Percentiles rank a stretch among this genome's conserved stretches.
Evolutionary conservation across 2,888 invertebrate genomes (phyloP).

Genomic region (Dasypogon diadema): DNA sequence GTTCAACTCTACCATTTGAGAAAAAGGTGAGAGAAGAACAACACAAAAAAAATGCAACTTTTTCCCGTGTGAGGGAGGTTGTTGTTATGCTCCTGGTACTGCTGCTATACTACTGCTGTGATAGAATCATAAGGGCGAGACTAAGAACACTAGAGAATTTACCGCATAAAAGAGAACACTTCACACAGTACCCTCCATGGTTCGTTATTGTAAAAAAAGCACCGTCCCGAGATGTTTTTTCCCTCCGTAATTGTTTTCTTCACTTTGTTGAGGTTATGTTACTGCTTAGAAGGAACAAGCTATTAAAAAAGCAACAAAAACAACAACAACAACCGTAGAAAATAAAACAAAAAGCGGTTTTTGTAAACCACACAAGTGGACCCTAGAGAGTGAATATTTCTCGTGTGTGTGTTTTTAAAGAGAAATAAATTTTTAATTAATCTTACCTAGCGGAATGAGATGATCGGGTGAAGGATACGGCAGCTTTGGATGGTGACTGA

Average conservation of each 20-base stretch:
- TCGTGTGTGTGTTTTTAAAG: background rate
- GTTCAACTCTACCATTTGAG: no score
- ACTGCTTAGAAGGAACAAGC: background rate
- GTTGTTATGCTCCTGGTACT: background rate
- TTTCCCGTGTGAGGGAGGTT: background rate
- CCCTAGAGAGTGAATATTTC: background rate
- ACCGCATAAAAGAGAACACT: constrained; percentile 4
- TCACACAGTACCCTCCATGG: background rate
- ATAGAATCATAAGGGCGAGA: background rate
- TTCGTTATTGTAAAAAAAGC: background rate
- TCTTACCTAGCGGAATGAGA: no score
- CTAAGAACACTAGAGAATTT: constrained; percentile 8
- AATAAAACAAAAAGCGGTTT: background rate
- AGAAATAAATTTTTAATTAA: constrained; percentile 9
- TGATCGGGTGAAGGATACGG: no score
- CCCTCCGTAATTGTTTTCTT: constrained; percentile 4
- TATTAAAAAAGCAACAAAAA: background rate
- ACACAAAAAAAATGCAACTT: background rate
- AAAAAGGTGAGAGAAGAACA: no score
- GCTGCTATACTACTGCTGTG: background rate
- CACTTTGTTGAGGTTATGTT: constrained; percentile 4
- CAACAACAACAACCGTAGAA: background rate
- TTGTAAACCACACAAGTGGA: background rate
- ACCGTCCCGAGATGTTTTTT: background rate
- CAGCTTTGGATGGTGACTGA: no score